Evolutionary conservation across 2,113 vertebrate species (phyloP).

Genomic region (Elgaria multicarinata): DNA sequence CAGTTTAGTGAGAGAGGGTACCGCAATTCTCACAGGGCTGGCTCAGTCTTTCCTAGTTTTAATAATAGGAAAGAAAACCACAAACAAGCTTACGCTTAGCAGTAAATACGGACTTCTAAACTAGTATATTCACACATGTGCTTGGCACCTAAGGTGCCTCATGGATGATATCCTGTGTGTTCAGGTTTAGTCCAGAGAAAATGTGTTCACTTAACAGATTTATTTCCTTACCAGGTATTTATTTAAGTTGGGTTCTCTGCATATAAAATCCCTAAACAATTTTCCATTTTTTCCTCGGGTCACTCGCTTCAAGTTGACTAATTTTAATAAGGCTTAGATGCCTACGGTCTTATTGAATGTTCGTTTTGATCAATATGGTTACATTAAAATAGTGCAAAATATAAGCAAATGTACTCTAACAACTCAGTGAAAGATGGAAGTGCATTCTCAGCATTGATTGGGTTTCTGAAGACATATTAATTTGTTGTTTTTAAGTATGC

Average conservation of each 20-base stretch:
- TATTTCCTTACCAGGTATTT: conserved; percentile 85
- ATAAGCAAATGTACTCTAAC: conserved; percentile 85
- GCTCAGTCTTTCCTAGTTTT: conserved; percentile 51
- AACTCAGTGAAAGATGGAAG: conserved; percentile 82
- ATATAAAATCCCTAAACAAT: conserved; percentile 81
- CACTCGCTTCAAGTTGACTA: conserved; percentile 84
- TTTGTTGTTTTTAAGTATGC: conserved; percentile 60
- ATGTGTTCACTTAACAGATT: conserved; percentile 78
- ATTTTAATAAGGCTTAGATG: conserved; percentile 85
- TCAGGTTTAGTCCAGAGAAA: conserved; percentile 77
- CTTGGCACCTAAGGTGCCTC: conserved; percentile 60
- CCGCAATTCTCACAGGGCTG: conserved; percentile 43
- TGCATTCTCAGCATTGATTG: conserved; percentile 77
- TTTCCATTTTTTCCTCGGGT: conserved; percentile 80
- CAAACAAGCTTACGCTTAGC: conserved; percentile 29
- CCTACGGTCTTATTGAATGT: conserved; percentile 85
- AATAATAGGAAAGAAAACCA: conserved; percentile 40
- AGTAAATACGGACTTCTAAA: conserved; percentile 50
- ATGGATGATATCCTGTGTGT: conserved; percentile 60
- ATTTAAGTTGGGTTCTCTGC: conserved; percentile 80
- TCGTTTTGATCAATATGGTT: conserved; percentile 84
- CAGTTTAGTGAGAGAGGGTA: conserved; percentile 21
- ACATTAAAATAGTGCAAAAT: conserved; percentile 87
- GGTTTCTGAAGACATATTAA: conserved; percentile 43
- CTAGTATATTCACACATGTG: conserved; percentile 49